A percentile compares a stretch with the other conserved stretches of the same genome.
phyloP scores from a whole-genome alignment of 1,140 invertebrate genomes.

The Drosophila sp. region DNA sequence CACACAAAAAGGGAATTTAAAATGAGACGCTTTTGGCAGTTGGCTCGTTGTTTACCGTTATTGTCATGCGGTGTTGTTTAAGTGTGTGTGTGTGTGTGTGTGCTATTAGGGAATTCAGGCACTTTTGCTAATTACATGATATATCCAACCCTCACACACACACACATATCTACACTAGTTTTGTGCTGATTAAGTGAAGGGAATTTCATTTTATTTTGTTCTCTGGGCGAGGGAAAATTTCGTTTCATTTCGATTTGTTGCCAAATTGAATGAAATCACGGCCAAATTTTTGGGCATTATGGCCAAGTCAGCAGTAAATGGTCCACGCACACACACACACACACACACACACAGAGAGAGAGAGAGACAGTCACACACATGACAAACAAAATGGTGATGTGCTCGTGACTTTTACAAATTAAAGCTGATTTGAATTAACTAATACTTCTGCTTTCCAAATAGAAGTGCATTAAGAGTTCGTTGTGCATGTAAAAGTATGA shows the following conservation, averaged over 20 bases:
- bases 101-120: slow-evolving; percentile 26
- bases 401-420: background rate
- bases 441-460: too few species aligned
- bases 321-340: background rate
- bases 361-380: background rate
- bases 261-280: slow-evolving; percentile 50
- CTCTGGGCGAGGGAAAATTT: background rate
- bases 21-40: slow-evolving; percentile 52
- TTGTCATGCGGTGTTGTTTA: slow-evolving; percentile 25
- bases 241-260: slow-evolving; percentile 17
- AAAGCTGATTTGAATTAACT: background rate
- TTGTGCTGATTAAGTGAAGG: slow-evolving; percentile 43
- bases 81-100: slow-evolving; percentile 18
- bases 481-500: background rate
- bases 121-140: slow-evolving; percentile 59
- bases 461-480: background rate
- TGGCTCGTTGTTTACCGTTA: slow-evolving; percentile 33
- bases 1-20: slow-evolving; percentile 67
- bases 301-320: slow-evolving; percentile 55
- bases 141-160: slow-evolving; percentile 16
- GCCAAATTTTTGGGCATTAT: slow-evolving; percentile 54
- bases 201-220: background rate
- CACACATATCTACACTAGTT: slow-evolving; percentile 18
- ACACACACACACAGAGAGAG: background rate
- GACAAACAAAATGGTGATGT: slow-evolving; percentile 1